Base-by-base conservation (phyloP, 2,113 vertebrate species). In the Poicephalus meyeri region DNA sequence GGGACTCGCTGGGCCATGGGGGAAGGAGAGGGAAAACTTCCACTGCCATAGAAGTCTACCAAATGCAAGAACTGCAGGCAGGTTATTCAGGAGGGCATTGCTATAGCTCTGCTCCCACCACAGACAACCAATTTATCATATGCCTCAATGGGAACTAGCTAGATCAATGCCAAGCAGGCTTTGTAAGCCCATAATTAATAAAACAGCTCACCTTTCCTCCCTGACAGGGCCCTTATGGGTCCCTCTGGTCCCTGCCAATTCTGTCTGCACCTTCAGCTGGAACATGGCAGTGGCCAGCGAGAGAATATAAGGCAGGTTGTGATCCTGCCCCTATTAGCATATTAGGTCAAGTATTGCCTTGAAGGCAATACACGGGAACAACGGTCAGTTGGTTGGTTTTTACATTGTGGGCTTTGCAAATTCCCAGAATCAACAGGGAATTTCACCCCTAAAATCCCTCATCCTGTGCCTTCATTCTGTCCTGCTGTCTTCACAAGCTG, bases 121-220 rank as follows among this genome's bases (percentile, higher is more conserved):
- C 1, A 1, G 11, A 39, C 18, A 24, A 14, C 24, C 1, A 6
- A 16, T 80, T 77, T n/a, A 53, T 66, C 23, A 2, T 6, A 0
- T 6, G 9, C 42, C 55, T 70, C 35, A 5, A 8, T 1, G 26
- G 82, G 47, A 63, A 18, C 65, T 3, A 4, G 24, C 33, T 24
- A 65, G 42, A 79, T 35, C 35, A 31, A 71, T 11, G 26, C 64
- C 21, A 58, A 70, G 64, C 13, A 18, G 26, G 21, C n/a, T 90
- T 70, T 49, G 4, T 25, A 77, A 73, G 58, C 28, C 47, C 6
- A 3, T 41, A 19, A n/a, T 76, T 69, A 82, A 49, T 41, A 68
- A 63, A 68, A 6, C 29, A 66, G 2, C 23, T 20, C 35, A 69
- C 3, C 7, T 61, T 80, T 50, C n/a, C 25, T 49, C 26, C 60